Evolutionary conservation across 2,888 invertebrate genomes (phyloP).

Genomic region (Drosophila formosana): DNA sequence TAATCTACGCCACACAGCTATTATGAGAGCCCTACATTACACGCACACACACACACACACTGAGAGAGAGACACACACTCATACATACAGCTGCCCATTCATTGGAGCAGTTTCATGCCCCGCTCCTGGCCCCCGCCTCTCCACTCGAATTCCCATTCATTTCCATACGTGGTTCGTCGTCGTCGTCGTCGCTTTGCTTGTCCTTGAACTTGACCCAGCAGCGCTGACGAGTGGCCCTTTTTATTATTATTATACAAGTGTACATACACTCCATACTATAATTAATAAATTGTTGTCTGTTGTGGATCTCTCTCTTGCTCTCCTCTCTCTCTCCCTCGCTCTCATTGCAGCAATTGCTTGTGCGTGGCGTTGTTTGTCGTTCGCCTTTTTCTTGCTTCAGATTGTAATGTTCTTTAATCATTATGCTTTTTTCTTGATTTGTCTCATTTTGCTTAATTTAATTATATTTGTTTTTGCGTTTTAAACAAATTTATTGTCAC

Average conservation of each 20-base stretch:
- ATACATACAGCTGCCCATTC: slow-evolving; percentile 35
- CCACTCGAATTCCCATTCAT: slow-evolving; percentile 58
- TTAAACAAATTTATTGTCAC: slow-evolving; percentile 63
- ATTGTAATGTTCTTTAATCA: slow-evolving; percentile 35
- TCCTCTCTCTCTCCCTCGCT: background rate
- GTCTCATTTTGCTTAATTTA: slow-evolving; percentile 7
- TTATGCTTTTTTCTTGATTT: slow-evolving; percentile 22
- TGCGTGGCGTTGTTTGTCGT: slow-evolving; percentile 30
- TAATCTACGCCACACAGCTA: slow-evolving; percentile 37
- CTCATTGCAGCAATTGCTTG: slow-evolving; percentile 22
- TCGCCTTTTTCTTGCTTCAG: slow-evolving; percentile 26
- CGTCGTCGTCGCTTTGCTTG: slow-evolving; percentile 58
- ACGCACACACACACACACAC: slow-evolving; percentile 13
- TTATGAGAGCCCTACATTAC: slow-evolving; percentile 29
- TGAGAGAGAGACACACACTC: slow-evolving; percentile 7
- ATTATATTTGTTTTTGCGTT: slow-evolving; percentile 55
- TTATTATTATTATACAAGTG: slow-evolving; percentile 66
- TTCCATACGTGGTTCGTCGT: slow-evolving; percentile 57
- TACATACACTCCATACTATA: slow-evolving; percentile 49
- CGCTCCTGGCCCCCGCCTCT: background rate
- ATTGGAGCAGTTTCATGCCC: slow-evolving; percentile 35
- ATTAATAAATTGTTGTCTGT: slow-evolving; percentile 69
- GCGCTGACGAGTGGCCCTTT: slow-evolving; percentile 70
- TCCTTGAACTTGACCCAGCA: slow-evolving; percentile 80
- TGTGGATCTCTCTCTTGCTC: slow-evolving; percentile 19